Evolutionary conservation across 2,113 vertebrate species (phyloP), one percentile per base, ranked within the genome.

Genomic region (Ammodytes dubius): DNA sequence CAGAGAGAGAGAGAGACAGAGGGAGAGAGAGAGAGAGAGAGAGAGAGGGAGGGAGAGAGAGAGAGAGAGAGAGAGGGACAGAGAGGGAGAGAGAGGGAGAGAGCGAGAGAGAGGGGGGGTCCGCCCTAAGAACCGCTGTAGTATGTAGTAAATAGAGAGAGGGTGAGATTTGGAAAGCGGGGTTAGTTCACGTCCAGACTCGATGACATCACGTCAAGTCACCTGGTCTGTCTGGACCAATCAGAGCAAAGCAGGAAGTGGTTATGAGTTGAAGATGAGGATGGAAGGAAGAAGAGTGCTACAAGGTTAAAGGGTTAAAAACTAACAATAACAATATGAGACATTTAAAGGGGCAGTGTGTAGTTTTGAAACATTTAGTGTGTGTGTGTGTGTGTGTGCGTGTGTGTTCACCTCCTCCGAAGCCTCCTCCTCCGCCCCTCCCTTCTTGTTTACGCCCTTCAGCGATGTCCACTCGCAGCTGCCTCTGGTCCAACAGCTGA

Each of bases 381-480:
- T 27, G 27, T 27, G 27, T 27, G 27, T 27, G 27, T 27, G 27
- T 27, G 27, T 27, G 27, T 27, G 27, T 27, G 27, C 2, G 27
- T 27, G 27, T 27, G 27, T 27, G 27, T 27, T 27, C 2, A 27
- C 27, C 27, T 99, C 92, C 96, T 96, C 97, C 97, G 81, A 98
- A 99, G 85, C 97, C 97, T 61, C 72, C 61, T 0, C 92, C 95
- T 60, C 91, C 95, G 64, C 96, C 97, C 89, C 98, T 96, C 93
- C 97, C 97, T 60, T 99, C 97, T 92, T 99, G 97, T 91, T 94
- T 97, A 77, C 98, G 96, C 73, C 98, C 98, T 90, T 99, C 98
- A 56, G 98, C 98, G 91, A 99, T 99, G 94, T 99, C 98, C 90
- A 99, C 98, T 93, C 98, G 96, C 83, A 99, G 95, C 83, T 96